Evolutionary conservation across 35 echinoderm and acorn worm genomes (phyloP).

Genomic region (Eucidaris tribuloides): DNA sequence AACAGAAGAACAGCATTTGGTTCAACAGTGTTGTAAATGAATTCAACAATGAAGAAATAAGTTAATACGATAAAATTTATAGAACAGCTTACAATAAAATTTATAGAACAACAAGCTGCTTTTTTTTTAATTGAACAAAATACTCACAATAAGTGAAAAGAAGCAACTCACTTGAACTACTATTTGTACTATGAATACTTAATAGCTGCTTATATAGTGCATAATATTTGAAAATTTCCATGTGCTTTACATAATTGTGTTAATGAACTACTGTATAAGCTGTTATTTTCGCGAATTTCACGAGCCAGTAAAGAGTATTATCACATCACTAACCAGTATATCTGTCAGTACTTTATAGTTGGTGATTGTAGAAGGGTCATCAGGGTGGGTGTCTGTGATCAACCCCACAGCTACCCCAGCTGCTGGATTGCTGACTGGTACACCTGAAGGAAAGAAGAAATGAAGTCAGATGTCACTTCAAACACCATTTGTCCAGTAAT

Average conservation of each 20-base stretch:
- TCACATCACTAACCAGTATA: conserved; percentile 65
- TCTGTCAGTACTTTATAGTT: conserved; percentile 90
- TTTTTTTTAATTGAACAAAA: not conserved
- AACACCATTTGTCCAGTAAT: too few relatives aligned
- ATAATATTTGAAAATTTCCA: too few relatives aligned
- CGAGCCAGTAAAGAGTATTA: not conserved
- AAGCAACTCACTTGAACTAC: not conserved
- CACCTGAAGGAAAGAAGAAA: conserved; percentile 54
- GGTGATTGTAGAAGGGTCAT: conserved; percentile 58
- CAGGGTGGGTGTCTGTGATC: conserved; percentile 55
- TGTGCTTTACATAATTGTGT: not conserved
- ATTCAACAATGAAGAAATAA: not conserved
- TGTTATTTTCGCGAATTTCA: not conserved
- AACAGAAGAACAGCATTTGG: not conserved
- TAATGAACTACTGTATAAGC: too few relatives aligned
- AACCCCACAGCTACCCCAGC: conserved; percentile 93
- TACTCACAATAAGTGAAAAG: not conserved
- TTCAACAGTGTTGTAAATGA: not conserved
- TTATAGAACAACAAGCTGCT: not conserved
- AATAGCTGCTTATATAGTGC: too few relatives aligned
- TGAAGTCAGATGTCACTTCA: too few relatives aligned
- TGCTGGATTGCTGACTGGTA: conserved; percentile 63
- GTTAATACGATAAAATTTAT: not conserved
- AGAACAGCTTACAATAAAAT: too few relatives aligned
- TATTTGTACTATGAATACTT: not conserved